These are phyloP conservation scores for Drosophila lacteicornis DNA, from an alignment of 1,140 invertebrate genomes.

Conservation along the genomic window DNA sequence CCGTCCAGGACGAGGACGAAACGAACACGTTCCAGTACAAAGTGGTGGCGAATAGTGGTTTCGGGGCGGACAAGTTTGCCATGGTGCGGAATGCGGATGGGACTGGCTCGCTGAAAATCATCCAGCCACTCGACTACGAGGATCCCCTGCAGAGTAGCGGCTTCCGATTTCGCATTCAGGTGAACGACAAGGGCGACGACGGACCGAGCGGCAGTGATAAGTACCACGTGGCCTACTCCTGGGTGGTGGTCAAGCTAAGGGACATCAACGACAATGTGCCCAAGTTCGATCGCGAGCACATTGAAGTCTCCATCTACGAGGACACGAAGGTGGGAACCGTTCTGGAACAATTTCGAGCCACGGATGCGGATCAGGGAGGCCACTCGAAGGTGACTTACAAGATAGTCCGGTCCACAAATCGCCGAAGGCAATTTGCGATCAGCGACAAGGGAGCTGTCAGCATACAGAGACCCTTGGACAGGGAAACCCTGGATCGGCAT, in stretches of 20 bases:
- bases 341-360: conserved; percentile 88
- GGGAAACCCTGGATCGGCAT: conserved; percentile 87
- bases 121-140: conserved; percentile 88
- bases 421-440: conserved; percentile 87
- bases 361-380: conserved; percentile 88
- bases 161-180: conserved; percentile 87
- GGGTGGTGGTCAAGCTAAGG: conserved; percentile 87
- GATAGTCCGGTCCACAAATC: conserved; percentile 88
- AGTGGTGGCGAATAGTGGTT: conserved; percentile 87
- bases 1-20: conserved; percentile 88
- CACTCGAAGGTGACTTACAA: conserved; percentile 86
- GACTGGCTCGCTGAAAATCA: conserved; percentile 88
- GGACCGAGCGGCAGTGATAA: conserved; percentile 86
- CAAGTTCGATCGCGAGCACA: conserved; percentile 87
- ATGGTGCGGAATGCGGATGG: conserved; percentile 89
- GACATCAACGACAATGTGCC: conserved; percentile 89
- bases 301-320: conserved; percentile 88
- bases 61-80: conserved; percentile 88
- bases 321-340: conserved; percentile 87
- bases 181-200: conserved; percentile 86
- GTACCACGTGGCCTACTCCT: conserved; percentile 88
- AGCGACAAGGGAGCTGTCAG: conserved; percentile 87
- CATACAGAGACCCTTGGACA: conserved; percentile 86
- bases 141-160: conserved; percentile 87
- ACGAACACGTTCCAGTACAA: conserved; percentile 86